Percentiles rank a stretch among this genome's conserved stretches.
Evolutionary conservation across 2,797 vertebrate genomes (phyloP).

Genomic region (Podarcis siculus): DNA sequence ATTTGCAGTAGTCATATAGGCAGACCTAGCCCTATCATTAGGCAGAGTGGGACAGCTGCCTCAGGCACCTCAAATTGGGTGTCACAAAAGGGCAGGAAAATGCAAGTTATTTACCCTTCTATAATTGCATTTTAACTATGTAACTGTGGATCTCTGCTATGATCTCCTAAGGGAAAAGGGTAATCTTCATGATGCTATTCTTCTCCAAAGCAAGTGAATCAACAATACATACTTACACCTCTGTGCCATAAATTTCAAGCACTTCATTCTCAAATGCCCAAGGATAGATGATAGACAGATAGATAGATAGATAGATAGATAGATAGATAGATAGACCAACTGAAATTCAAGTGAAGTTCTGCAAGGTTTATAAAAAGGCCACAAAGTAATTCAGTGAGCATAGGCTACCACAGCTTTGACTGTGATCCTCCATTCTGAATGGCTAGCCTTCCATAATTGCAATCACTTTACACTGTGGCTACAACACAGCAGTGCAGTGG

Average conservation of each 20-base stretch:
- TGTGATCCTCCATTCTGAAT: neutral
- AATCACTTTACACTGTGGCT: neutral
- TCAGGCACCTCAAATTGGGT: no score
- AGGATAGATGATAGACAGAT: neutral
- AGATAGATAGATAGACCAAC: neutral
- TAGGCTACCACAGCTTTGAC: neutral
- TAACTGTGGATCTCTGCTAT: neutral
- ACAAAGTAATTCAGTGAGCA: neutral
- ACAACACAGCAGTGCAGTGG: neutral
- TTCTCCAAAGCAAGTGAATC: neutral
- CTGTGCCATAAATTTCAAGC: neutral
- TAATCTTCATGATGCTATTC: neutral
- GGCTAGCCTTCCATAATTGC: neutral
- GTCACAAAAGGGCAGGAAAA: no score
- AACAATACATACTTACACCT: neutral
- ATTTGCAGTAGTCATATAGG: slow-evolving; percentile 1
- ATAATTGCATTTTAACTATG: neutral
- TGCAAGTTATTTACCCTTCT: no score
- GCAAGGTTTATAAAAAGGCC: neutral
- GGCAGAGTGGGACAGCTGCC: no score
- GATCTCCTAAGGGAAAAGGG: neutral
- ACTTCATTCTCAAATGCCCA: neutral
- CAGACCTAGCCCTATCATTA: neutral
- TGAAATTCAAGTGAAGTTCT: neutral
- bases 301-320: neutral